Base-by-base conservation (phyloP, 2,888 invertebrate genomes). In the Balanococcus diminutus region DNA sequence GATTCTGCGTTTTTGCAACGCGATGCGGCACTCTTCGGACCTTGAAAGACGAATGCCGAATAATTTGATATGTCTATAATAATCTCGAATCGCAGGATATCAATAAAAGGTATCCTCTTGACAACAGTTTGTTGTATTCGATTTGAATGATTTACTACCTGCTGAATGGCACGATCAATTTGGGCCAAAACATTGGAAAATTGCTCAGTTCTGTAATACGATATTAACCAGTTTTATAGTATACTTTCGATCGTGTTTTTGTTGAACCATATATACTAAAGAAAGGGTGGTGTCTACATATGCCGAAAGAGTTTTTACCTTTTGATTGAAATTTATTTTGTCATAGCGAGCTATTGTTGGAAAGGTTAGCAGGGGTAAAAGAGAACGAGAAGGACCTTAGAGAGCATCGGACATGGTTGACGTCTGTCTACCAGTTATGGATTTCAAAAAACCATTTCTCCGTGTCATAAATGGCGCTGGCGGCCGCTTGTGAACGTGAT, bases 391-490 rank as follows among this genome's bases (percentile, higher is more conserved):
- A 16, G 46, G 14, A 16, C 14, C 11, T 22, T 67, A 51, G 19
- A n/a, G n/a, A n/a, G n/a, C 9, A 67, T 67, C 61, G 61, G 61
- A 67, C 61, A 67, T 67, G 61, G 25, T 67, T 67, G 61, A 67
- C 28, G 61, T 67, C 25, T 67, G 61, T 56, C 46, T 56, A 19
- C 6, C 25, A 25, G 61, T 67, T 67, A 67, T 67, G 61, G 25
- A 25, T 67, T 67, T 67, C 61, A 67, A 67, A 67, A 67, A 67
- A 67, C 25, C 61, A 67, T 67, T 67, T 67, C 61, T 67, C 61
- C 11, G 28, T 28, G 61, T 67, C 61, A 28, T 67, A 67, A 67
- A 67, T 67, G 19, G 19, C 51, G 51, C 6, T 19, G 5, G 19
- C n/a, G 51, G 19, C 51, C 28, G 11, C 3, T 2, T 11, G 11